Evolutionary conservation across 2,113 vertebrate species (phyloP).

Genomic region (Antigone vipio): DNA sequence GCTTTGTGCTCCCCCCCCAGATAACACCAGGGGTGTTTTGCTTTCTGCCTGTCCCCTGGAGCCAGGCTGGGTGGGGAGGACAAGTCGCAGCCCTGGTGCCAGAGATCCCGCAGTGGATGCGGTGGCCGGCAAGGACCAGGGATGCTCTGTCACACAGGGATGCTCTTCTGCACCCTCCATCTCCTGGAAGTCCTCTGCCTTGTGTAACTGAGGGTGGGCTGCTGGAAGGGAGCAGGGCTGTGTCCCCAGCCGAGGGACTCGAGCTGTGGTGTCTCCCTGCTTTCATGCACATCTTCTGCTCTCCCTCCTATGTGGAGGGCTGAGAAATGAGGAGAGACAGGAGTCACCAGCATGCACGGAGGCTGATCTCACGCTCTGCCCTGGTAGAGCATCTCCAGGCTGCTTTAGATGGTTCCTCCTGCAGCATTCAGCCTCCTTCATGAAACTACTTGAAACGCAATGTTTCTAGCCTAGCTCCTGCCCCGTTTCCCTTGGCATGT

Average conservation of each 20-base stretch:
- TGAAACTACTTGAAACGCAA: too few species aligned
- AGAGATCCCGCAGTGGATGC: not conserved
- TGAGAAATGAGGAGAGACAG: not conserved
- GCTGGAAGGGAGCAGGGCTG: not conserved
- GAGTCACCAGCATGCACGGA: rapidly evolving
- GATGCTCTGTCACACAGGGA: not conserved
- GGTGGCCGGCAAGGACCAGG: not conserved
- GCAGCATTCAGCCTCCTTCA: not conserved
- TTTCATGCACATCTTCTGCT: not conserved
- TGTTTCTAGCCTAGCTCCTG: not conserved
- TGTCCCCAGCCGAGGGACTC: not conserved
- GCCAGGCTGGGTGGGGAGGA: not conserved
- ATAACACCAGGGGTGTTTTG: not conserved
- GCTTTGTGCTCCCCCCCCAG: too few species aligned
- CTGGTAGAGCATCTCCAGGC: not conserved
- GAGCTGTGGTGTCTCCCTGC: not conserved
- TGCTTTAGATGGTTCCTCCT: not conserved
- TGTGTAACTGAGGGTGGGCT: too few species aligned
- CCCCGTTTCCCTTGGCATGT: not conserved
- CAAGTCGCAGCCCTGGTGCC: not conserved
- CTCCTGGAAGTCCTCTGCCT: not conserved
- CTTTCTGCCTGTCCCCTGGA: not conserved
- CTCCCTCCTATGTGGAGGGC: not conserved
- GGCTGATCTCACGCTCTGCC: not conserved
- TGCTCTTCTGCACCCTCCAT: not conserved